A percentile compares a stretch with the other conserved stretches of the same genome.
phyloP scores from a whole-genome alignment of 2,888 invertebrate species.

The Drosophila fulvimacula region DNA sequence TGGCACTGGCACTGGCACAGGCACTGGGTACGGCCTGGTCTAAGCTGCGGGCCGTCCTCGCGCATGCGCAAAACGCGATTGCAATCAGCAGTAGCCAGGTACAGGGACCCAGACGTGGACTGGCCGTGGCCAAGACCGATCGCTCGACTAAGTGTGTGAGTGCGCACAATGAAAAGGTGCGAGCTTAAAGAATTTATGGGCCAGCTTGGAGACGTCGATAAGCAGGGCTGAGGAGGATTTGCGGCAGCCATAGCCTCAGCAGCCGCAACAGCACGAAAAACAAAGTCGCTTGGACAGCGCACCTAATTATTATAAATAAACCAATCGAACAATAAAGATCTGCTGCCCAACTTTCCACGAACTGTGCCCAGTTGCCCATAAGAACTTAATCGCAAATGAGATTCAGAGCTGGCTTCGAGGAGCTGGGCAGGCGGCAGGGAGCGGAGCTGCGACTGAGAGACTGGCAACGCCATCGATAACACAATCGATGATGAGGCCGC shows the following conservation, averaged over 20 bases:
- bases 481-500: conserved; percentile 76
- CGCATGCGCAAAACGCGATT: conserved; percentile 74
- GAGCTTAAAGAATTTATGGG: conserved; percentile 84
- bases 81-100: conserved; percentile 63
- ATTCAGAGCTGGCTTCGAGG: conserved; percentile 54
- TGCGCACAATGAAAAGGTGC: conserved; percentile 83
- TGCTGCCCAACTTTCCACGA: conserved; percentile 77
- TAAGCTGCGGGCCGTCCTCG: conserved; percentile 58
- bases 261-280: conserved; percentile 37
- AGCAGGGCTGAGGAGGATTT: conserved; percentile 60
- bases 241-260: conserved; percentile 8
- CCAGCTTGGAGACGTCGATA: conserved; percentile 72
- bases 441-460: conserved; percentile 11
- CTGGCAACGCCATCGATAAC: conserved; percentile 82
- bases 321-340: conserved; percentile 84
- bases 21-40: conserved; percentile 3
- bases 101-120: conserved; percentile 10
- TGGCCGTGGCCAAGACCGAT: conserved; percentile 25
- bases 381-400: conserved; percentile 82
- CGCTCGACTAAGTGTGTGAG: conserved; percentile 64
- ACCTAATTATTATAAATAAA: conserved; percentile 85
- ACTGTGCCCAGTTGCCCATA: conserved; percentile 67
- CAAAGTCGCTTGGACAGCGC: conserved; percentile 74
- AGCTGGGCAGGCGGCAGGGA: conserved; percentile 7
- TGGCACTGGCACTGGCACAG: neutral